These are phyloP conservation scores for Pluvialis apricaria DNA, from an alignment of 2,113 vertebrate species.

Conservation along the genomic window DNA sequence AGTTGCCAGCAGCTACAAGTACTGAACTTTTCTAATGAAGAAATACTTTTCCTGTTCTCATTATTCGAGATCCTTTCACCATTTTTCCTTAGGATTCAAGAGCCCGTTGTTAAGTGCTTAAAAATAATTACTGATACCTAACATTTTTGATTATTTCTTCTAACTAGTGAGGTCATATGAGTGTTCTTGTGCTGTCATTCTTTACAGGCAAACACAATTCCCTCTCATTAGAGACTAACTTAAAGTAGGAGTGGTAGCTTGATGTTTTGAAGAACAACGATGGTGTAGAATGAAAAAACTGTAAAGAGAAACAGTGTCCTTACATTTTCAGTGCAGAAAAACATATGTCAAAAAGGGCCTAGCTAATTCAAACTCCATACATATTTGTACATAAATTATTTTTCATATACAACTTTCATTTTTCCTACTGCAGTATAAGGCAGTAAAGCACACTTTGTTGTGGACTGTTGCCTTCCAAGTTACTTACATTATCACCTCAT, in stretches of 20 bases:
- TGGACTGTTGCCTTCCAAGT: background rate
- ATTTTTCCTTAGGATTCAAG: background rate
- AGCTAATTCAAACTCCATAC: background rate
- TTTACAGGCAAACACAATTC: background rate
- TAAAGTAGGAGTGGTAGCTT: background rate
- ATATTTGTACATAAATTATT: background rate
- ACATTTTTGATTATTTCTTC: background rate
- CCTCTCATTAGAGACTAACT: background rate
- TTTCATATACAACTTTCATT: background rate
- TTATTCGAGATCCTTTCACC: background rate
- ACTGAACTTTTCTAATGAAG: background rate
- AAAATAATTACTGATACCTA: background rate
- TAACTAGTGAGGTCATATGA: background rate
- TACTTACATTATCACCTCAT: background rate
- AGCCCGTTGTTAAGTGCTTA: background rate
- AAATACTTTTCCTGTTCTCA: background rate
- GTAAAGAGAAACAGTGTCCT: background rate
- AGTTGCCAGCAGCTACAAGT: background rate
- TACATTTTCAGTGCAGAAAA: background rate
- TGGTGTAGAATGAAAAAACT: background rate
- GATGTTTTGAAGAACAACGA: background rate
- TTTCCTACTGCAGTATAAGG: background rate
- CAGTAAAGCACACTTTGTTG: background rate
- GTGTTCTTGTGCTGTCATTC: background rate
- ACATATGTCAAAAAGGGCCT: background rate